Conservation (phyloP, 2,888 invertebrate species). For the Clanis bilineata region DNA sequence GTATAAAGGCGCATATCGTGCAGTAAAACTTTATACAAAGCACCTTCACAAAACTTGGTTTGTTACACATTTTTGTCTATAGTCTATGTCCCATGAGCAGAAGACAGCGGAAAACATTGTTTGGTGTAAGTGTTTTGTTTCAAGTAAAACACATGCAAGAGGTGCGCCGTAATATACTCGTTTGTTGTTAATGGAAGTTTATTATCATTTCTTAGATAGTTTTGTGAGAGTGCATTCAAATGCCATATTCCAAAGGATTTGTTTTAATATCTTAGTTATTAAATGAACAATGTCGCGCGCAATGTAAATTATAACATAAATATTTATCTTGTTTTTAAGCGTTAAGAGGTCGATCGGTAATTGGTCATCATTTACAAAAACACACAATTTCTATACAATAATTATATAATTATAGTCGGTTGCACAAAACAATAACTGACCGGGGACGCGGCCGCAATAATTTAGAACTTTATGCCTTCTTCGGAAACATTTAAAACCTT, state of each 20-base stretch:
- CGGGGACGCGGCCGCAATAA: slow-evolving; percentile 1
- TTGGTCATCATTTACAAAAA: background rate
- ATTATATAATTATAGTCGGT: background rate
- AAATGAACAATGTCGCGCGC: background rate
- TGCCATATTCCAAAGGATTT: background rate
- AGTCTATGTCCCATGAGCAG: too few relatives aligned
- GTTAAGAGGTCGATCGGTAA: slow-evolving; percentile 1
- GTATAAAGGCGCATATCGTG: too few relatives aligned
- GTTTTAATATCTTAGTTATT: background rate
- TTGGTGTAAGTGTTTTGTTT: too few relatives aligned
- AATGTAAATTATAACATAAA: background rate
- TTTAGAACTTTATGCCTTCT: slow-evolving; percentile 4
- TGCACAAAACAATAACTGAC: background rate
- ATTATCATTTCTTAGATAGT: too few relatives aligned
- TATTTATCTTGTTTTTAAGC: background rate
- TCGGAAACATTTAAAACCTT: background rate
- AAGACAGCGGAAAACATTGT: too few relatives aligned
- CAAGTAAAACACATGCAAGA: too few relatives aligned
- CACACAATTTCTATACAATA: slow-evolving; percentile 5
- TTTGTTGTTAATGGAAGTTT: too few relatives aligned
- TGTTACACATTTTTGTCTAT: too few relatives aligned
- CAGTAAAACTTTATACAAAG: too few relatives aligned
- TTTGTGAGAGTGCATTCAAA: too few relatives aligned
- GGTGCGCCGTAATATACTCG: too few relatives aligned
- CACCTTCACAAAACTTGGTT: too few relatives aligned